These are phyloP conservation scores for Oophaga pumilio DNA, from an alignment of 2,113 vertebrate genomes.

Conservation along the genomic window DNA sequence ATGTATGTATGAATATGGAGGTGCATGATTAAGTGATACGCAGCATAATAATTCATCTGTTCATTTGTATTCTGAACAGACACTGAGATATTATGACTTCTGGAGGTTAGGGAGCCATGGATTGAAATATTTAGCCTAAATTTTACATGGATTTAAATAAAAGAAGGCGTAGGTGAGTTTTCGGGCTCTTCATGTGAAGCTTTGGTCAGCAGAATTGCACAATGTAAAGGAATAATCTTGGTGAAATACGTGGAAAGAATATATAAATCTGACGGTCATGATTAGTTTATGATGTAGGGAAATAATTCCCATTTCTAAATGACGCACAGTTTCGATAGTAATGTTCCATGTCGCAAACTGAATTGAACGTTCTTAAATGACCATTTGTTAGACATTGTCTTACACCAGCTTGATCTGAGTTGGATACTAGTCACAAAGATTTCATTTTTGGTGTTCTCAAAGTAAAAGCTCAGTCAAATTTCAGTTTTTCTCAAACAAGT, in stretches of 20 bases:
- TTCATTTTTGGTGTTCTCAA: too few relatives aligned
- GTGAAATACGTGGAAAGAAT: not conserved
- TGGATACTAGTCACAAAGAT: too few relatives aligned
- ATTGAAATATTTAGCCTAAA: constrained; percentile 48
- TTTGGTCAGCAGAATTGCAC: not conserved
- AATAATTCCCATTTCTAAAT: too few relatives aligned
- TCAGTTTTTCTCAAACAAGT: too few relatives aligned
- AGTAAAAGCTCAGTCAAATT: too few relatives aligned
- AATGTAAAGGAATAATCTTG: not conserved
- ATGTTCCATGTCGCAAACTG: too few relatives aligned
- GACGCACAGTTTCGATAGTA: too few relatives aligned
- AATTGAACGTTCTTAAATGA: too few relatives aligned
- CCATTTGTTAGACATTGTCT: too few relatives aligned
- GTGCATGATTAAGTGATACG: constrained; percentile 43
- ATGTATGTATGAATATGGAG: constrained; percentile 49
- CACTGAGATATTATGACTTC: constrained; percentile 35
- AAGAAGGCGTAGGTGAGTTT: constrained; percentile 30
- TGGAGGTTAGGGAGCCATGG: constrained; percentile 33
- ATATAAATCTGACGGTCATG: not conserved
- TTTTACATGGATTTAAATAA: constrained; percentile 59
- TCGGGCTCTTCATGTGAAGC: not conserved
- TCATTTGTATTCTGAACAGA: constrained; percentile 42
- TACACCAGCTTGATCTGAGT: too few relatives aligned
- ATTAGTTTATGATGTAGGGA: not conserved
- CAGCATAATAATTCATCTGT: constrained; percentile 45